Evolutionary conservation across 2,888 invertebrate species (phyloP), one percentile per base, ranked within the genome.

Genomic region (Caenorhabditis uteleia): DNA sequence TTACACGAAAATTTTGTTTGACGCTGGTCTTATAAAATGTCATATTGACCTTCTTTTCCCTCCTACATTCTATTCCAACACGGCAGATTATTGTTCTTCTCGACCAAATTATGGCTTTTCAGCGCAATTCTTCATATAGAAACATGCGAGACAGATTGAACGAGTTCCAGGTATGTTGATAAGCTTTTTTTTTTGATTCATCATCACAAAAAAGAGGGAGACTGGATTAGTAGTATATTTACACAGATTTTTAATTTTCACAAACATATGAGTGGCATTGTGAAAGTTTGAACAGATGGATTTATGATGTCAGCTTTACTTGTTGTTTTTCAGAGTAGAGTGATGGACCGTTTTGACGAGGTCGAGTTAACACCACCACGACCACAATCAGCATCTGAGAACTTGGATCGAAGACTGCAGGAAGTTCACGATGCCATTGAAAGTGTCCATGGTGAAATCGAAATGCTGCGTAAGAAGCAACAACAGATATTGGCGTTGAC

Each of bases 331-430:
- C 54, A 76, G 72, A 74, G 65, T 44, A 57, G 66, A 51, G 70
- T 69, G 33, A 65, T 67, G 31, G 76, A 76, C 43, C 54, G 61
- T 33, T 76, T 76, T 44, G 76, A 76, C 38, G 76, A 76, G 47
- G 74, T 76, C 40, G 72, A 74, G 54, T 58, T 76, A 31, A 64
- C 66, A 18, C 34, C 67, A 44, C 34, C 72, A 21, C 54, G 69
- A 29, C 69, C 73, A 44, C 58, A 58, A 43, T 69, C 72, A 29
- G 65, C 69, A 21, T 56, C 64, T 33, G 68, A 71, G 46, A 42
- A 66, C 51, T 45, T 72, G 34, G 67, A 66, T 48, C 56, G 66
- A 45, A 51, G 72, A 58, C 56, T 71, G 42, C 29, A 66, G 66
- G 66, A 66, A 56, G 59, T 68, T 26, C 55, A 59, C 18, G 56